Conservation (phyloP, 2,888 invertebrate species). For the Julus scandinavius region DNA sequence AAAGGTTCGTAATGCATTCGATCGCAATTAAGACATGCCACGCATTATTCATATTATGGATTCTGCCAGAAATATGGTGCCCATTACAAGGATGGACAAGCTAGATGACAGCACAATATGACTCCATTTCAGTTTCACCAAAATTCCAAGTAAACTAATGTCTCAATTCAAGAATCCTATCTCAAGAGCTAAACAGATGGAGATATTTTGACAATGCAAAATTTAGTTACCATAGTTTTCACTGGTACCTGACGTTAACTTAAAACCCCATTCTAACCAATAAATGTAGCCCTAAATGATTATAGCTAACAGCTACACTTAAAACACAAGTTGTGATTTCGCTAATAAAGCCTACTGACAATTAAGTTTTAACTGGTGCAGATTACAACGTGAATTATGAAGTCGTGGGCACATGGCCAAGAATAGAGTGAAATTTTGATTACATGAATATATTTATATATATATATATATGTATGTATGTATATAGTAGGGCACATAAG, state of each 20-base stretch:
- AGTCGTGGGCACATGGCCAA: constrained; percentile 31
- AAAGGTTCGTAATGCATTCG: not conserved
- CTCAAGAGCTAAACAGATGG: not conserved
- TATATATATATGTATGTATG: constrained; percentile 11
- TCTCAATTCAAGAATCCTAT: not conserved
- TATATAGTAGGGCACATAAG: constrained; percentile 44
- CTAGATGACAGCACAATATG: too few relatives aligned
- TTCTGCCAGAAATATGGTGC: not conserved
- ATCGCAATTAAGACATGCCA: constrained; percentile 6
- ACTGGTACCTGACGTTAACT: not conserved
- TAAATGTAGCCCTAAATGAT: not conserved
- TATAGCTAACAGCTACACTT: not conserved
- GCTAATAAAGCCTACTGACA: not conserved
- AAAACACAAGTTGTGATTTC: not conserved
- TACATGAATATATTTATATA: constrained; percentile 35
- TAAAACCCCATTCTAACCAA: not conserved
- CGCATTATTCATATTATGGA: not conserved
- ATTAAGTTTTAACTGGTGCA: not conserved
- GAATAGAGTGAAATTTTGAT: constrained; percentile 46
- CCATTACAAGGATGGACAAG: too few relatives aligned
- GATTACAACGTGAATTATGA: constrained; percentile 17
- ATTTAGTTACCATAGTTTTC: not conserved
- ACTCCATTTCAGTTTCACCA: not conserved
- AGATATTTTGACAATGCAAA: not conserved
- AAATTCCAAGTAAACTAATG: not conserved